Conservation (phyloP, 1,140 invertebrate genomes). For the Drosophila aff. region DNA sequence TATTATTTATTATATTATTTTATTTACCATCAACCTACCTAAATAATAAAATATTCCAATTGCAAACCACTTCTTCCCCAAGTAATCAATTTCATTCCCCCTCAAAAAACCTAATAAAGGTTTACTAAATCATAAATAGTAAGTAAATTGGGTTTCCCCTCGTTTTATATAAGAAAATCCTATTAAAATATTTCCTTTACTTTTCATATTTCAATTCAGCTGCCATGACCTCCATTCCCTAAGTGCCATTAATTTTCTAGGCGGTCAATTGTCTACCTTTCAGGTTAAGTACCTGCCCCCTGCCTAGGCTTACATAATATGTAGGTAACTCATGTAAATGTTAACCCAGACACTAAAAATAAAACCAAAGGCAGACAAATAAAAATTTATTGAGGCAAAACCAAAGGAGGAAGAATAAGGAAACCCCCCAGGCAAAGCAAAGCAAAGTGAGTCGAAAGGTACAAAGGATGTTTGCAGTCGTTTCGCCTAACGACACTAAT, state of each 20-base stretch:
- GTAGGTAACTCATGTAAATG: constrained; percentile 68
- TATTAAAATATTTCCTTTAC: neutral
- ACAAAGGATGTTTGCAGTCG: constrained; percentile 48
- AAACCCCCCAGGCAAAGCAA: neutral
- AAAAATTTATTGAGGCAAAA: constrained; percentile 73
- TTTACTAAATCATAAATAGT: constrained; percentile 1
- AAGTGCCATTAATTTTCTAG: constrained; percentile 18
- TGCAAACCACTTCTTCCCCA: neutral
- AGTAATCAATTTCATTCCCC: neutral
- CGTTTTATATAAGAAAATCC: neutral
- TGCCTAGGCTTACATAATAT: neutral
- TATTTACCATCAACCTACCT: neutral
- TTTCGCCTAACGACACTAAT: constrained; percentile 79
- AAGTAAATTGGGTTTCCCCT: neutral
- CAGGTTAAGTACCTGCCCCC: constrained; percentile 28
- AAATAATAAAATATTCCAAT: neutral
- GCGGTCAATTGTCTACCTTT: constrained; percentile 57
- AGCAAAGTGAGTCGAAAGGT: constrained; percentile 44
- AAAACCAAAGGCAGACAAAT: constrained; percentile 43
- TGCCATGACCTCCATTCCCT: neutral
- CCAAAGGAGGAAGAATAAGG: constrained; percentile 1
- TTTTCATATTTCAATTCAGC: constrained; percentile 1
- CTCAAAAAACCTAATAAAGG: neutral
- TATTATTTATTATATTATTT: neutral
- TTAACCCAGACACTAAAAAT: constrained; percentile 35